Conservation (phyloP, 2,113 vertebrate species). For the Helogale parvula region DNA sequence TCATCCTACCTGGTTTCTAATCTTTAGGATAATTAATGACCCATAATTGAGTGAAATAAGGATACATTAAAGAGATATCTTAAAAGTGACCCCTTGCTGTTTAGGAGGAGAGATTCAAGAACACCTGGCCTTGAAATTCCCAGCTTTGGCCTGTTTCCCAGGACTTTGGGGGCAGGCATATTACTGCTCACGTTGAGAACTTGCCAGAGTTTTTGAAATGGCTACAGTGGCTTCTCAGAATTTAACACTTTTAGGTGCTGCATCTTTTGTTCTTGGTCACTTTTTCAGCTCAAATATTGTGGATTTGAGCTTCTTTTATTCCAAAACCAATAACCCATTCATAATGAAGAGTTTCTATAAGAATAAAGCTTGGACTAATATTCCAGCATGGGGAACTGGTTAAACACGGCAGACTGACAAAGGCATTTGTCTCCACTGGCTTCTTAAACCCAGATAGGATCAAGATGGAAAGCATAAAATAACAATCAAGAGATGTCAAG, state of each 20-base stretch:
- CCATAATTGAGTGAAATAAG: background rate
- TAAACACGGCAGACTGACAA: background rate
- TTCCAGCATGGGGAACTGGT: background rate
- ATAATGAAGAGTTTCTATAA: background rate
- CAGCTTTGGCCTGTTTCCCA: background rate
- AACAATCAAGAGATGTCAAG: background rate
- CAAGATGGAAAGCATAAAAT: background rate
- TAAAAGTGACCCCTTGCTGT: background rate
- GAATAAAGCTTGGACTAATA: background rate
- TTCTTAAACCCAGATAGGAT: background rate
- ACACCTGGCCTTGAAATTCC: slow-evolving; percentile 3
- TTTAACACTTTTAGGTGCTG: background rate
- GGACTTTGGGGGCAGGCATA: background rate
- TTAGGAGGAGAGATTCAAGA: background rate
- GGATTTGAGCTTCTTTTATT: background rate
- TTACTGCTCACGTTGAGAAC: background rate
- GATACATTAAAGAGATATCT: background rate
- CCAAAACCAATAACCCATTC: background rate
- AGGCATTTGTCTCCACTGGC: background rate
- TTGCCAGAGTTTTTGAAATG: background rate
- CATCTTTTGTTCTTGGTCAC: background rate
- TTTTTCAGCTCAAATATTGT: background rate
- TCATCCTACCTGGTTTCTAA: background rate
- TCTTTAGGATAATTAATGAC: background rate
- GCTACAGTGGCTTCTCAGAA: background rate